Base-by-base conservation (phyloP, 2,113 vertebrate species). In the Phainopepla nitens region DNA sequence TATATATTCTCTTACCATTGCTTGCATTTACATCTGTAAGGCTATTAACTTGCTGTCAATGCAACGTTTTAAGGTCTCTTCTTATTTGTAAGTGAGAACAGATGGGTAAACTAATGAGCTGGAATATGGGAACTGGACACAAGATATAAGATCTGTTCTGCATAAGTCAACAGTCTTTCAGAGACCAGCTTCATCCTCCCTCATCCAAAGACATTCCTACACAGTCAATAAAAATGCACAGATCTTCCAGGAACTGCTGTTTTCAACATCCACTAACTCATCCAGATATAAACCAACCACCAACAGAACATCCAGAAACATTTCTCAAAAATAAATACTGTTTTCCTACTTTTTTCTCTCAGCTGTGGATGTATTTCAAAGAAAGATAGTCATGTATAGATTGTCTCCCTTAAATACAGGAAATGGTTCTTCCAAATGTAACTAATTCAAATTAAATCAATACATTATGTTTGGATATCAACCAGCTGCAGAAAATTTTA, bases 381-480 rank as follows among this genome's bases (percentile, higher is more conserved):
- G 42, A 64, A 94, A 66, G 57, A 93, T 12, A 77, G 33, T 18
- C 0, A 62, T 50, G 23, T 72, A 36, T 49, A 76, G 49, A 15
- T 29, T 77, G 64, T 86, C 64, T 94, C 31, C 78, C 49, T 47
- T 47, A 57, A 87, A 57, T 28, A 19, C 39, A 92, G 58, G 90
- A 92, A 95, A 83, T 73, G 4, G 11, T 71, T 95, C 88, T 93
- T 94, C 82, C 94, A 97, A 90, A 77, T 44, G 76, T 75, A 60
- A 80, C 23, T 76, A 82, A 95, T 76, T 54, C 0, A 2, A 65
- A 83, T 73, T 70, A 94, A 92, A 86, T 77, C 45, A 62, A 58
- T 50, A 15, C 24, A 28, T 94, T 51, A 36, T 70, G 58, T 77
- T 75, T 93, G 85, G 50, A 73, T 14, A 95, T 68, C 19, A 77